These are phyloP conservation scores for Neodontobutis hainanensis DNA, from an alignment of 2,113 vertebrate genomes.

Conservation along the genomic window DNA sequence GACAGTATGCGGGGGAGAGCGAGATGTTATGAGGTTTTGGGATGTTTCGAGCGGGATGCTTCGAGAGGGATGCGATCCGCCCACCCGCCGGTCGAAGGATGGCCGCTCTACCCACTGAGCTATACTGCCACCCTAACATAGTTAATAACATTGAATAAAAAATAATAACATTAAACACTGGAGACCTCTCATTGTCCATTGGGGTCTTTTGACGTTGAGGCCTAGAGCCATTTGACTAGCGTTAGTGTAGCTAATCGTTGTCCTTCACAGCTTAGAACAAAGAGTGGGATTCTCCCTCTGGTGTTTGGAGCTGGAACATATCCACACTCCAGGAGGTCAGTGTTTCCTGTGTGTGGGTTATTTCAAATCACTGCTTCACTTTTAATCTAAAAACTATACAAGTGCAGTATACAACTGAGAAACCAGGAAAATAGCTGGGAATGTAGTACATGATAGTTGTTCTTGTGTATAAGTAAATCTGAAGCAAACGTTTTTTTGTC, in stretches of 20 bases:
- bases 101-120: no score
- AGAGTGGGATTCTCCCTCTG: constrained; percentile 51
- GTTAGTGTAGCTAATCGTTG: constrained; percentile 51
- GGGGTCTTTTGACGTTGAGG: constrained; percentile 35
- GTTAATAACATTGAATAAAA: no score
- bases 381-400: constrained; percentile 40
- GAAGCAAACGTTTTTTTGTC: no score
- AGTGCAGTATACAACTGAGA: not conserved
- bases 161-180: not conserved
- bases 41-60: no score
- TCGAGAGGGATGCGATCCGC: no score
- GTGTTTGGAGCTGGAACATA: constrained; percentile 45
- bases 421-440: no score
- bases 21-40: no score
- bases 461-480: no score
- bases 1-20: no score
- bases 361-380: constrained; percentile 34
- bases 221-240: constrained; percentile 51
- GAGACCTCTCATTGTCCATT: constrained; percentile 9
- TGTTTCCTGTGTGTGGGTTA: constrained; percentile 7
- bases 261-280: constrained; percentile 59
- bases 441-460: no score
- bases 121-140: no score
- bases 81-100: no score
- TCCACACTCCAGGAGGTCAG: constrained; percentile 18